Base-by-base conservation (phyloP, 2,797 vertebrate species). In the Spinibarbus caldwelli region DNA sequence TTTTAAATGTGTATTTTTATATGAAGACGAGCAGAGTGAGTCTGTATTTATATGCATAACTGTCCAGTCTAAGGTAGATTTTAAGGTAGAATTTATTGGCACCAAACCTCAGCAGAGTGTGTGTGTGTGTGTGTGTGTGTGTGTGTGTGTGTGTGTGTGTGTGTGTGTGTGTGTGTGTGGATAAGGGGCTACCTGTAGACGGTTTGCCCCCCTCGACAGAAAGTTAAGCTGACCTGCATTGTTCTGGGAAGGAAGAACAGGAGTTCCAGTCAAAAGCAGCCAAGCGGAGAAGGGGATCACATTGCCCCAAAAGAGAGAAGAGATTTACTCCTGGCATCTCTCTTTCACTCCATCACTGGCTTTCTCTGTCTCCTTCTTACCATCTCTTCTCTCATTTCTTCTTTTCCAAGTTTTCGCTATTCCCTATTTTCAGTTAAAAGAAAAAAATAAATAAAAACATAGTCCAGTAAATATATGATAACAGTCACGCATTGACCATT, bases 181-280 rank as follows among this genome's bases (percentile, higher is more conserved):
- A 93, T 89, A 49, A 83, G 90, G 92, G 86, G 93, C 93, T 59
- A 87, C 92, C 73, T 97, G 95, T 88, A 97, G 96, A 94, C 15
- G 21, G 17, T 41, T 90, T 84, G 95, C 96, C 90, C 96, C 96
- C 75, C 94, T 94, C 62, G 93, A 92, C 88, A 95, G 96, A 94
- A 98, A 98, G 67, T 94, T 95, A 91, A 97, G 94, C 90, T 97
- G 95, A 91, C 95, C 96, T 89, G 96, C 96, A 90, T 93, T 94
- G 92, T 97, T 98, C 96, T 96, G 92, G 88, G 93, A 95, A 90
- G 93, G 96, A 95, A 89, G 91, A 94, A 94, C 82, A 95, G 83
- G 77, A 95, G 92, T 94, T 92, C 90, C 90, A 94, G 92, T 95
- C 92, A 94, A 92, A 91, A 94, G 90, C 92, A 90, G 91, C 89